Conservation (phyloP, 2,888 invertebrate species). For the Leucophora obtusa region DNA sequence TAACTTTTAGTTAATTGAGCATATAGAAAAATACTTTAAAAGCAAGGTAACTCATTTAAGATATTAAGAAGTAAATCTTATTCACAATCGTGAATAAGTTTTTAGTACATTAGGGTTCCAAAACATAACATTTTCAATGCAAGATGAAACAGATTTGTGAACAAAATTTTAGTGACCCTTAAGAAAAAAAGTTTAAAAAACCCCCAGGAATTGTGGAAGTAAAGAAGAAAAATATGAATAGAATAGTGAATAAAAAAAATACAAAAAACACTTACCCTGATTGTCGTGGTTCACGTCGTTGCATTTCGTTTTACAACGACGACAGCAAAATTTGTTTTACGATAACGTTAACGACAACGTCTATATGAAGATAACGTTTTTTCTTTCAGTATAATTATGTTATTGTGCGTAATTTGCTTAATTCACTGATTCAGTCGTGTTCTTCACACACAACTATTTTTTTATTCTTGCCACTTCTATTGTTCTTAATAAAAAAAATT, state of each 20-base stretch:
- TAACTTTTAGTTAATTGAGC: too few relatives aligned
- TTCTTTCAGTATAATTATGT: conserved; percentile 38
- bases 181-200: too few relatives aligned
- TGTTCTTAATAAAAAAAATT: neutral
- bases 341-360: conserved; percentile 48
- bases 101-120: too few relatives aligned
- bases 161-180: too few relatives aligned
- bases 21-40: too few relatives aligned
- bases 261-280: conserved; percentile 55
- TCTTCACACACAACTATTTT: neutral
- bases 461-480: neutral
- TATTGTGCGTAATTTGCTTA: conserved; percentile 44
- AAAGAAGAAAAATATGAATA: neutral
- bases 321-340: conserved; percentile 41
- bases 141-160: too few relatives aligned
- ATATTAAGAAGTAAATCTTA: too few relatives aligned
- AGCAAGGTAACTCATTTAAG: too few relatives aligned
- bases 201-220: too few relatives aligned
- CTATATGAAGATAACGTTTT: conserved; percentile 35
- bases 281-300: conserved; percentile 64
- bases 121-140: too few relatives aligned
- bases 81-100: too few relatives aligned
- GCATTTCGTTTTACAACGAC: conserved; percentile 64
- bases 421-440: conserved; percentile 8
- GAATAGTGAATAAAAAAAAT: neutral